Evolutionary conservation across 2,113 vertebrate genomes (phyloP).

Genomic region (Caretta caretta): DNA sequence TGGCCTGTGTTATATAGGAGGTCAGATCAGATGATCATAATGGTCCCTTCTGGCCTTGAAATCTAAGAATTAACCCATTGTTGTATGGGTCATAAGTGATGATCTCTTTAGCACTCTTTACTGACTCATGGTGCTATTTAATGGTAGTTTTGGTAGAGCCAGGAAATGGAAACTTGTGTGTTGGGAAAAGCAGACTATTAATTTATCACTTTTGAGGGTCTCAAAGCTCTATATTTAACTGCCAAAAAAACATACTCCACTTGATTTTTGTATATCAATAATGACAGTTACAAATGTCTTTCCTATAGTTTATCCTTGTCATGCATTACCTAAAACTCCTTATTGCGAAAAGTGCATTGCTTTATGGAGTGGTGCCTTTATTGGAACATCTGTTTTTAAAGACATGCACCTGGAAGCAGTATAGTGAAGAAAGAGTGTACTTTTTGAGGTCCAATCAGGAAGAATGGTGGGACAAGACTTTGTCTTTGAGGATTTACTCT

Average conservation of each 20-base stretch:
- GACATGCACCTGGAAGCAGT: fast-evolving
- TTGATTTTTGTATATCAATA: not conserved
- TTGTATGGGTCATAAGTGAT: not conserved
- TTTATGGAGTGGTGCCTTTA: not conserved
- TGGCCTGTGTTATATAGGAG: not conserved
- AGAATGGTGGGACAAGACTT: not conserved
- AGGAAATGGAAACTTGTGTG: not conserved
- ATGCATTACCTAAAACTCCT: not conserved
- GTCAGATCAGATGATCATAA: not conserved
- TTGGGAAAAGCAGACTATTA: not conserved
- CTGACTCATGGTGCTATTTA: fast-evolving
- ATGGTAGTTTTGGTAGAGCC: not conserved
- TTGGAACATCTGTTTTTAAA: not conserved
- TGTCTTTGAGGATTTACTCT: not conserved
- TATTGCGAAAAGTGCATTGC: fast-evolving
- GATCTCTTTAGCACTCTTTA: not conserved
- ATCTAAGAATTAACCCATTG: not conserved
- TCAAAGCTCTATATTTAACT: not conserved
- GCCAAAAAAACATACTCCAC: not conserved
- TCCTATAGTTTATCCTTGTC: not conserved
- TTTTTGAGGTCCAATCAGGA: not conserved
- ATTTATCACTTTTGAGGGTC: not conserved
- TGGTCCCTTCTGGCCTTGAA: not conserved
- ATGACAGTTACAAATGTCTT: not conserved
- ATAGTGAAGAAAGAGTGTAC: not conserved